Conservation (phyloP, 2,888 invertebrate genomes). For the Hydrotaea cyrtoneurina region DNA sequence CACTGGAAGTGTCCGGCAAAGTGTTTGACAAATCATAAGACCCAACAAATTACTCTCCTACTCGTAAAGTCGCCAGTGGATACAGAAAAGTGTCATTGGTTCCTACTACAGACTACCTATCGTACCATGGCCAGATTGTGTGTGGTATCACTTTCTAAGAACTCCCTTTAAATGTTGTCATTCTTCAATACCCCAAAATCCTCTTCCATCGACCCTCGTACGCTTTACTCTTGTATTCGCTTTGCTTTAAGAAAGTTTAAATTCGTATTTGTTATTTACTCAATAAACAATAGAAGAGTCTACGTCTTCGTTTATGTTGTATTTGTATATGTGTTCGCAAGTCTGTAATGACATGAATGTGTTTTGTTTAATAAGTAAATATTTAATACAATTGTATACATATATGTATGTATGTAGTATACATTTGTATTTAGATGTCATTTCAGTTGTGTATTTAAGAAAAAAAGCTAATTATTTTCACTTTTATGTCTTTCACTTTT, state of each 20-base stretch:
- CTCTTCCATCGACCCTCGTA: not conserved
- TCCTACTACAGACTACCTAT: no score
- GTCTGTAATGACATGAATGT: not conserved
- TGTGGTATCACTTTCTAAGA: no score
- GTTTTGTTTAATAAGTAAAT: conserved; percentile 50
- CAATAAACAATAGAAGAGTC: conserved; percentile 17
- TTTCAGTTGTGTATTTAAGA: not conserved
- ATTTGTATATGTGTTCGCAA: not conserved
- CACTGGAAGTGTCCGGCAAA: no score
- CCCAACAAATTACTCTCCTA: no score
- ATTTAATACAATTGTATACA: conserved; percentile 35
- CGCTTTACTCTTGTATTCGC: conserved; percentile 39
- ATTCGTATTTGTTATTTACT: conserved; percentile 38
- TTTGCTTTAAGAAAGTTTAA: conserved; percentile 32
- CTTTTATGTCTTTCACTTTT: conserved; percentile 43
- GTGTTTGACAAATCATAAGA: no score
- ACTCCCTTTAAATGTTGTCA: no score
- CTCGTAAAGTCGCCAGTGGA: no score
- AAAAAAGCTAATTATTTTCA: conserved; percentile 54
- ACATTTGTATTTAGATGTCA: not conserved
- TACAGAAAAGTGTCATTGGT: no score
- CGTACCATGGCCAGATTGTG: no score
- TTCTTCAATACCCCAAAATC: no score
- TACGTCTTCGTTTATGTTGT: not conserved
- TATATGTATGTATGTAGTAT: not conserved